Base-by-base conservation (phyloP, 2,888 invertebrate species). In the Aporophyla lueneburgensis region DNA sequence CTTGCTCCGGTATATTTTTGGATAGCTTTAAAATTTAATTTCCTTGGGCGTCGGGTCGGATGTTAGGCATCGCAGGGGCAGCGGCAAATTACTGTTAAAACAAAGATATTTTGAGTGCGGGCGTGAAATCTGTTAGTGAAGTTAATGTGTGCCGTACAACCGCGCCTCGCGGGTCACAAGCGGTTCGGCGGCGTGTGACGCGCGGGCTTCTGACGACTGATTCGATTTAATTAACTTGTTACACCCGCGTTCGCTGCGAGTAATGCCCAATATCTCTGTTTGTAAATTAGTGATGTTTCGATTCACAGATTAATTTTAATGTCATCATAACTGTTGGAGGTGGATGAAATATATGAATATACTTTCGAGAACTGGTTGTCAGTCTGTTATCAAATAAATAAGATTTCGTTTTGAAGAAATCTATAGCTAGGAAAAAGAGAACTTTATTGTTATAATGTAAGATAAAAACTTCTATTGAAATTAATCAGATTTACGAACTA, bases 141-240 rank as follows among this genome's bases (percentile, higher is more conserved):
- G 71, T 74, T 75, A 51, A 73, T 70, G 59, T 61, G 61, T 53
- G 43, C 27, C 46, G 70, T 40, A n/a, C 58, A 49, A 24, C 24
- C 43, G 53, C 24, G 53, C 33, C 33, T 51, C 51, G 71, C 43
- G 21, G 7, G 58, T 16, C 51, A 19, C n/a, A 19, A 43, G 63
- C 59, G 54, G 58, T 14, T n/a, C n/a, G 70, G n/a, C 68, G 19
- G 46, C 71, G n/a, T 24, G 24, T 27, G 85, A 76, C 80, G 74
- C 82, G 83, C 79, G 88, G 88, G 87, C 91, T 91, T 88, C 87
- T 87, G 89, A 88, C 90, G 91, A 93, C 91, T 89, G 91, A 90
- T 91, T 90, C 89, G 83, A 87, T 91, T 93, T 93, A 93, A 94
- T 94, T 94, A 94, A 93, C 92, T 93, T 92, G 92, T 93, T 91